These are phyloP conservation scores for Agapornis roseicollis DNA, from an alignment of 2,113 vertebrate genomes.

Conservation along the genomic window DNA sequence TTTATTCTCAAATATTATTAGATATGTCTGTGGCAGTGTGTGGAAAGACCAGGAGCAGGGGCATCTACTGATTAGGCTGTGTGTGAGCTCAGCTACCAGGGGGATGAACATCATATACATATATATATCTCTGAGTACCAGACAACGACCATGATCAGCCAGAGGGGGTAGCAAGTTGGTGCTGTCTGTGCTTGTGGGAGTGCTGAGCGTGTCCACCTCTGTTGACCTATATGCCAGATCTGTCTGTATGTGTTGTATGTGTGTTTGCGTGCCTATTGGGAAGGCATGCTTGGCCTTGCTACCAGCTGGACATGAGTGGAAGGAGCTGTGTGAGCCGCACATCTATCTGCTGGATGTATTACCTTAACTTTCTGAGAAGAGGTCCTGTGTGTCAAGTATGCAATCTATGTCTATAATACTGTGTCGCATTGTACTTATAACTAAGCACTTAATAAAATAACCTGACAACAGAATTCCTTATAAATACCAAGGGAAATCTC, in stretches of 20 bases:
- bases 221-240: not conserved
- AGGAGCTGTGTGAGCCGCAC: not conserved
- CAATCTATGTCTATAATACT: not conserved
- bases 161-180: not conserved
- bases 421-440: not conserved
- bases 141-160: not conserved
- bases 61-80: not conserved
- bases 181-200: not conserved
- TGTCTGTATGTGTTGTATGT: not conserved
- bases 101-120: not conserved
- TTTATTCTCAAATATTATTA: not conserved
- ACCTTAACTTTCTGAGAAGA: not conserved
- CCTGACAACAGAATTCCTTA: not conserved
- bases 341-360: not conserved
- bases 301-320: not conserved
- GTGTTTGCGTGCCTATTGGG: not conserved
- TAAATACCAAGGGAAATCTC: not conserved
- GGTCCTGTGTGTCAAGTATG: not conserved
- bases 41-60: not conserved
- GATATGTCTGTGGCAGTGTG: not conserved
- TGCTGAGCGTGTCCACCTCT: not conserved
- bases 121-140: not conserved
- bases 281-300: accelerated
- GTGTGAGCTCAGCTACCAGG: not conserved
- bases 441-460: slow-evolving; percentile 16